Evolutionary conservation across 2,888 invertebrate species (phyloP).

Genomic region (Timema podura): DNA sequence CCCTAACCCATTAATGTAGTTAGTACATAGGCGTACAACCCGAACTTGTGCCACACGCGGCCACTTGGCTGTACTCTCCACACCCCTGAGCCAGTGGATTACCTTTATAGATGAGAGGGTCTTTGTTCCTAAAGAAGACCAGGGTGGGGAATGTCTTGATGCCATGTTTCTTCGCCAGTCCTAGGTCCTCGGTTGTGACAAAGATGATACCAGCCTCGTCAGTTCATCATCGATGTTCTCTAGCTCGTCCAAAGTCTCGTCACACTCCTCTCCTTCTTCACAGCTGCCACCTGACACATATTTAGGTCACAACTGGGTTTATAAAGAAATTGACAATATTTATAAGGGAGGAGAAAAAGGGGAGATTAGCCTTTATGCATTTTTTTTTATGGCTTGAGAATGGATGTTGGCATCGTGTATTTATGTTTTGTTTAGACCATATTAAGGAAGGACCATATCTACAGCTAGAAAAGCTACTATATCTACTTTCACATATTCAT

Average conservation of each 20-base stretch:
- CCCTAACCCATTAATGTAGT: too few species aligned
- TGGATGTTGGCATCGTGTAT: too few species aligned
- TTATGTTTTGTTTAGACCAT: too few species aligned
- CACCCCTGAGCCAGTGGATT: constrained; percentile 21
- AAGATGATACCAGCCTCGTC: constrained; percentile 92
- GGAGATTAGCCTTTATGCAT: too few species aligned
- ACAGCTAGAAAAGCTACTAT: too few species aligned
- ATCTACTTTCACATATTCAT: too few species aligned
- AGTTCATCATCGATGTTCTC: constrained; percentile 92
- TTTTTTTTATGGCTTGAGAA: too few species aligned
- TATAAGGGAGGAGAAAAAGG: not conserved
- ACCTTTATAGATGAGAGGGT: constrained; percentile 76
- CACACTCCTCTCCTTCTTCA: constrained; percentile 83
- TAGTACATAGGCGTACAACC: too few species aligned
- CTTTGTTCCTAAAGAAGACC: constrained; percentile 87
- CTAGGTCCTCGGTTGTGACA: constrained; percentile 83
- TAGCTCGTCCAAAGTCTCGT: constrained; percentile 76
- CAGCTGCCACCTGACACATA: constrained; percentile 65
- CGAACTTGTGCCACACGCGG: too few species aligned
- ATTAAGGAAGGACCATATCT: too few species aligned
- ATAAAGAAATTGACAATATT: constrained; percentile 5
- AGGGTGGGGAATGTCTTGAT: constrained; percentile 81
- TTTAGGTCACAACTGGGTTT: not conserved
- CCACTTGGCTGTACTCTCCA: too few species aligned
- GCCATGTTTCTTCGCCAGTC: constrained; percentile 76